Conservation (phyloP, 2,113 vertebrate genomes). For the Micronycteris hirsuta region DNA sequence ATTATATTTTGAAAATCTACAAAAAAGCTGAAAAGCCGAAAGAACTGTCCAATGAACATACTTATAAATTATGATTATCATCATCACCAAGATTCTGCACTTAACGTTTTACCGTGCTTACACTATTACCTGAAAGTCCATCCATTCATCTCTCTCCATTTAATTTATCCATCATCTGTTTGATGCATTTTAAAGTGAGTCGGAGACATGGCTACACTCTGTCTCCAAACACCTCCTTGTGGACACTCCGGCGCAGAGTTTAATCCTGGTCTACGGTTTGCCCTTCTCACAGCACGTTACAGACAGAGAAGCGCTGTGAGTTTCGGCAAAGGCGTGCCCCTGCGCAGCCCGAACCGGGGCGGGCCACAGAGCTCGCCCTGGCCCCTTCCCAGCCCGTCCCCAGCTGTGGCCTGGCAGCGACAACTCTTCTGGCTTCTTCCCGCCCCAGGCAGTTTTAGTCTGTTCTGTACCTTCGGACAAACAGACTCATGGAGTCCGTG, state of each 20-base stretch:
- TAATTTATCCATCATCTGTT: no score
- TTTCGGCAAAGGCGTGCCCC: neutral
- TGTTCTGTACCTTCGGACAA: neutral
- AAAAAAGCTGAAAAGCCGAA: no score
- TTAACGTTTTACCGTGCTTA: neutral
- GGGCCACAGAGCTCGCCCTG: accelerated
- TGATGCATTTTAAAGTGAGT: neutral
- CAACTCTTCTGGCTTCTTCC: neutral
- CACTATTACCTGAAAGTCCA: neutral
- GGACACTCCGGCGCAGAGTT: neutral
- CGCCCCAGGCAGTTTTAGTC: neutral
- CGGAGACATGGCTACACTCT: neutral
- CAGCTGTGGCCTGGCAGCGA: no score
- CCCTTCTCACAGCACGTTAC: neutral
- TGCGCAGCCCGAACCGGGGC: neutral
- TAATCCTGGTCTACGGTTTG: neutral
- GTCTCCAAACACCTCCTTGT: neutral
- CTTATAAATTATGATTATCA: neutral
- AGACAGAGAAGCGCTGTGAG: neutral
- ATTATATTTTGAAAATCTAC: neutral
- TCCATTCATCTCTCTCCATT: neutral
- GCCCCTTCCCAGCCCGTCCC: no score
- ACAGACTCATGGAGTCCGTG: accelerated
- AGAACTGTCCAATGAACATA: neutral
- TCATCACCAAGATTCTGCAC: neutral